Evolutionary conservation across 2,113 vertebrate genomes (phyloP), one percentile per base, ranked within the genome.

Genomic region (Mobula birostris): DNA sequence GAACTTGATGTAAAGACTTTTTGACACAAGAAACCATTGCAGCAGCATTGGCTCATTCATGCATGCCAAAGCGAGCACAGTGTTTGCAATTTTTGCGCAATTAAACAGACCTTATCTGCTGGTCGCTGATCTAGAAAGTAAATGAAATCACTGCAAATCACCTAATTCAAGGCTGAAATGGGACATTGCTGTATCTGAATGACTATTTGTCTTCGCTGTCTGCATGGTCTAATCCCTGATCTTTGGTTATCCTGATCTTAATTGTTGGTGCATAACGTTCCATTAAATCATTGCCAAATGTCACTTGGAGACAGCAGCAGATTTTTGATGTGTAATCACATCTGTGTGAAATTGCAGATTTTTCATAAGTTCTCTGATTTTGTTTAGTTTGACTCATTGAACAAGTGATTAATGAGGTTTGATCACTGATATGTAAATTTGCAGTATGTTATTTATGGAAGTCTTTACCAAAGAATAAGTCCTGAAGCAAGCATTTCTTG

Each of bases 401-500:
- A 93, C 40, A 74, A 92, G 36, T 72, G 90, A 92, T 92, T 72
- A 72, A 74, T 93, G 74, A 32, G 21, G 29, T 29, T 76, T 19
- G 70, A 93, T 40, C 68, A 92, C 7, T 27, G 66, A 74, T 48
- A 72, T 93, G 36, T 36, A 76, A 74, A 76, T 27, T 48, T 14
- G 68, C 70, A 72, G 63, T 29, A 32, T 72, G 19, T 21, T 48
- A 93, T 76, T 56, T 93, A 74, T 56, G 7, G 27, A 36, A 93
- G 27, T 74, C 32, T 19, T 68, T 63, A 48, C 40, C 36, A 93
- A 93, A 74, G 90, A 21, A 56, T 56, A 40, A n/a, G 40, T 56
- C 66, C 68, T 93, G 70, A 70, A 29, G 36, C 21, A 93, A 93
- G 68, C 90, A 56, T 74, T 93, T 74, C 36, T 93, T 74, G 90